Percentiles rank a stretch among this genome's conserved stretches.
Evolutionary conservation across 2,797 vertebrate species (phyloP).

Genomic region (Chaenodraco wilsoni): DNA sequence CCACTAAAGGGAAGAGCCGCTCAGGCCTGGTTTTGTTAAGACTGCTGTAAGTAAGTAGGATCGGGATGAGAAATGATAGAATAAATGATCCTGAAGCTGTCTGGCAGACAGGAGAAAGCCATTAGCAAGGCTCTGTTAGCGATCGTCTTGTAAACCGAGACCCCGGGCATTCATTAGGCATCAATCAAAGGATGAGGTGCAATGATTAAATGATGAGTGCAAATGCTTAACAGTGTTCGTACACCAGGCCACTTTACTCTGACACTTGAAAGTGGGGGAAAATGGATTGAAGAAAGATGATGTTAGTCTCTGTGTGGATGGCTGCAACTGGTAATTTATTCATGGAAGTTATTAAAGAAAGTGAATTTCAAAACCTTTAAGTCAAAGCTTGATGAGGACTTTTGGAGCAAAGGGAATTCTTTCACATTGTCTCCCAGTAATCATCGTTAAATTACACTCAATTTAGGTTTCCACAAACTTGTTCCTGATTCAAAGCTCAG

Average conservation of each 20-base stretch:
- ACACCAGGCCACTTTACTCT: constrained; percentile 67
- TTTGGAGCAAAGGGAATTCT: constrained; percentile 23
- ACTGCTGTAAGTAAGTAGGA: not conserved
- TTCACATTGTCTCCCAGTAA: constrained; percentile 6
- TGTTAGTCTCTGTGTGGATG: constrained; percentile 26
- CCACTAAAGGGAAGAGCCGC: not conserved
- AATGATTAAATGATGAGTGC: constrained; percentile 89
- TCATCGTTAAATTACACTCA: constrained; percentile 37
- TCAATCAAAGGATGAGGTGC: constrained; percentile 87
- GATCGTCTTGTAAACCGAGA: constrained; percentile 89
- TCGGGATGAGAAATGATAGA: constrained; percentile 8
- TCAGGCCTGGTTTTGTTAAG: not conserved
- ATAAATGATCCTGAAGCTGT: constrained; percentile 30
- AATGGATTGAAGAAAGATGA: constrained; percentile 48
- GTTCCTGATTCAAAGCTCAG: not conserved
- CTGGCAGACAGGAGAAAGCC: constrained; percentile 79
- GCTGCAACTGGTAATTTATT: constrained; percentile 53
- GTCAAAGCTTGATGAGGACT: constrained; percentile 36
- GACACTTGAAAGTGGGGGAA: constrained; percentile 67
- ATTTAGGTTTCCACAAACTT: constrained; percentile 35
- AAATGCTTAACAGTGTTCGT: constrained; percentile 74
- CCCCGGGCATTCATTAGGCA: constrained; percentile 89
- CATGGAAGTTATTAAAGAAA: constrained; percentile 59
- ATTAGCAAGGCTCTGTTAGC: constrained; percentile 92
- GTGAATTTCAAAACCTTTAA: constrained; percentile 48